Base-by-base conservation (phyloP, 2,888 invertebrate species). In the Hemistola chrysoprasaria region DNA sequence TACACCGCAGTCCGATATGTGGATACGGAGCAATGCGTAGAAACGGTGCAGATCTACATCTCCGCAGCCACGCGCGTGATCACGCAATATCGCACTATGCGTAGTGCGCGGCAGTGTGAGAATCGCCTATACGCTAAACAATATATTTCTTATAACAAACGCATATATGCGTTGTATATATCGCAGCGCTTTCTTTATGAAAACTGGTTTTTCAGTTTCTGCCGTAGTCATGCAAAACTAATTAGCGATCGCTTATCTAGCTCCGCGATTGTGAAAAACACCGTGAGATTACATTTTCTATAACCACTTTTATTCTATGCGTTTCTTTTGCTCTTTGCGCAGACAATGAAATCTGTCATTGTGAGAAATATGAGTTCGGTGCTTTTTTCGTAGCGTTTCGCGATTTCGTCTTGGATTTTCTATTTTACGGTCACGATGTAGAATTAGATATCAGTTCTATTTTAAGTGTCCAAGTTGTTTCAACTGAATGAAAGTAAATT, bases 141-240 rank as follows among this genome's bases (percentile, higher is more conserved):
- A 36, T 35, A 36, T 46, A 37, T 31, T 35, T 47, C 41, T 53
- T 48, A 42, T 50, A 47, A 54, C 53, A 52, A 56, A 47, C 23
- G 8, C 36, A 28, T 31, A 43, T 25, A 46, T 39, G 29, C 29
- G 32, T 43, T 47, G 41, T 59, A 56, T 53, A n/a, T n/a, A 64
- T 59, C 51, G 60, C 46, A 61, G 44, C 65, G 69, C 81, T 84
- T 83, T 82, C 80, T 62, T 76, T 71, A 72, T 69, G 74, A 79
- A 78, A 77, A 53, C 56, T 21, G 7, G 62, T 73, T 74, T 73
- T 73, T 68, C 54, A 61, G 54, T 56, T 61, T 61, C 58, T 60
- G 60, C 50, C 53, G 50, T 62, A 74, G 74, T 80, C 84, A 83
- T 82, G 84, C 84, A 82, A 77, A 81, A 71, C 74, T 77, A 79